Base-by-base conservation (phyloP, 2,797 vertebrate species). In the Sebastes vulpes region DNA sequence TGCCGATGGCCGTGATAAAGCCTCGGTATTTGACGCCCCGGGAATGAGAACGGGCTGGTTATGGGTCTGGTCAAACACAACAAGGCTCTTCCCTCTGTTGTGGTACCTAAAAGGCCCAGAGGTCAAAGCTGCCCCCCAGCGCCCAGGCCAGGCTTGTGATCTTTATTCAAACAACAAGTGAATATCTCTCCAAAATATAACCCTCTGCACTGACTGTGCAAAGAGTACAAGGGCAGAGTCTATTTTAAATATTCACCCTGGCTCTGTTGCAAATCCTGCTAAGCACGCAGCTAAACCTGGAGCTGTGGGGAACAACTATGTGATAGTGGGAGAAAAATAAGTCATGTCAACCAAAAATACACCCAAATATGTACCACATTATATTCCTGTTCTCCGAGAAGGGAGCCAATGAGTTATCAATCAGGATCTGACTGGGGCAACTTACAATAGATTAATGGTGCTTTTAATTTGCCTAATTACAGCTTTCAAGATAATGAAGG, bases 141-240 rank as follows among this genome's bases (percentile, higher is more conserved):
- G 12, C 11, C 28, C 35, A 64, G 46, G 65, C 29, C 46, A 57
- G 74, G 65, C 71, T 65, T 28, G 77, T 87, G 86, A 89, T 91
- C 74, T 94, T 94, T 89, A 94, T 92, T 92, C 90, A 83, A 81
- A 86, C 81, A 88, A 85, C 80, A 84, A 77, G 82, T 71, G 32
- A 90, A 92, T 88, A 88, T 87, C 75, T 91, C 63, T 76, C 84
- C 59, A 59, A 92, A 92, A 91, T 91, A 91, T 83, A 90, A 77
- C 35, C 69, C 42, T 83, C 57, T 83, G 74, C 65, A 66, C 32
- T 35, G 59, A 65, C 52, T 72, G 26, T 77, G 84, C 72, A 74
- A 84, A 81, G 71, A 66, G 31, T 21, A 83, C 25, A 77, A 65
- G 59, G 66, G 53, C 68, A 67, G 9, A 23, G 29, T 59, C 65